Percentiles rank a stretch among this genome's conserved stretches.
phyloP scores from a whole-genome alignment of 2,113 vertebrate species.

The Oceanites oceanicus region DNA sequence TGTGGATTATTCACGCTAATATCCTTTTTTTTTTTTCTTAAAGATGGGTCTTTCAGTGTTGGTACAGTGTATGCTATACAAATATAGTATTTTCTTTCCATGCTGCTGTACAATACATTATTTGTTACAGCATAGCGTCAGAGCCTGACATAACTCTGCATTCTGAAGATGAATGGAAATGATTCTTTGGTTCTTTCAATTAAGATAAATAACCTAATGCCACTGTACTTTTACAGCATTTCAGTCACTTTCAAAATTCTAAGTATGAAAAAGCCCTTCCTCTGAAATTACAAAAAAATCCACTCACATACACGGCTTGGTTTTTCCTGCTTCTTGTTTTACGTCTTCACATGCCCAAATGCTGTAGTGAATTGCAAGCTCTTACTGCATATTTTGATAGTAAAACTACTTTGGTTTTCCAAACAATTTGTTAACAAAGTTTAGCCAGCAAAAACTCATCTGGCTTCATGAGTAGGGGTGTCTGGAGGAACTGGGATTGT shows the following conservation, averaged over 20 bases:
- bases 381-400: not conserved
- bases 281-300: not conserved
- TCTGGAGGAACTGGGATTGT: not conserved
- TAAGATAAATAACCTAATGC: not conserved
- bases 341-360: not conserved
- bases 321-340: not conserved
- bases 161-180: not conserved
- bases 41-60: not conserved
- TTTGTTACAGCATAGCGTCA: not conserved
- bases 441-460: not conserved
- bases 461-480: not conserved
- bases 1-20: not conserved
- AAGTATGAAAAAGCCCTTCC: not conserved
- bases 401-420: not conserved
- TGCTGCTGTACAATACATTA: not conserved
- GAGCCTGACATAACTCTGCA: not conserved
- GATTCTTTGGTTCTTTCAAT: not conserved
- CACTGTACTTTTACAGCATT: not conserved
- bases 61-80: not conserved
- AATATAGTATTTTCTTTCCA: not conserved
- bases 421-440: not conserved
- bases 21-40: constrained; percentile 25
- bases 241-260: not conserved
- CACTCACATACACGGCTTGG: not conserved
- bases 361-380: not conserved